phyloP scores from a whole-genome alignment of 2,888 invertebrate genomes.

The Trilocha varians region DNA sequence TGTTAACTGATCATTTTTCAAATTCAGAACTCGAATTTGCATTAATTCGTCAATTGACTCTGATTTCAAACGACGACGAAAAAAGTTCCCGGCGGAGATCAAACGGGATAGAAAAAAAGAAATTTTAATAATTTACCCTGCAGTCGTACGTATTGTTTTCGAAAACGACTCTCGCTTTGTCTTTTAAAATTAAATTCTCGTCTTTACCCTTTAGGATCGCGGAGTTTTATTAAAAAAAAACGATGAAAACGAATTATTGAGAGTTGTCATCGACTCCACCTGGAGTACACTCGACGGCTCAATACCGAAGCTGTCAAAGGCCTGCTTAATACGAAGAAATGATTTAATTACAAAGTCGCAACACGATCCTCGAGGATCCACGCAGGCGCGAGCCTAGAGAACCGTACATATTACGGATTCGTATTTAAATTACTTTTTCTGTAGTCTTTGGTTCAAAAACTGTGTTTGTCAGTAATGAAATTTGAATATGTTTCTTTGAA shows the following conservation, averaged over 20 bases:
- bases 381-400: constrained; percentile 13
- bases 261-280: constrained; percentile 25
- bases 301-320: constrained; percentile 43
- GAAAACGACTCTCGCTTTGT: background rate
- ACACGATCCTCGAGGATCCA: constrained; percentile 36
- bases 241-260: constrained; percentile 32
- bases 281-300: constrained; percentile 40
- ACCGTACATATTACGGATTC: constrained; percentile 5
- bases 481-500: too few relatives aligned
- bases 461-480: too few relatives aligned
- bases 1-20: background rate
- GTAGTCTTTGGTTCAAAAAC: too few relatives aligned
- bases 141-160: background rate
- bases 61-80: background rate
- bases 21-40: background rate
- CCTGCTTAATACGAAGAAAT: constrained; percentile 54
- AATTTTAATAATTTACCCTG: background rate
- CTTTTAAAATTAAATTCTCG: constrained; percentile 7
- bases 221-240: constrained; percentile 37
- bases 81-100: background rate
- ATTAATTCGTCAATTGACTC: background rate
- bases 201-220: constrained; percentile 19
- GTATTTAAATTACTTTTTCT: too few relatives aligned
- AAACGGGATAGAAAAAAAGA: background rate
- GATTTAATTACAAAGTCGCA: constrained; percentile 58